Conservation (phyloP, 2,888 invertebrate species). For the Ophioninae sp. region DNA sequence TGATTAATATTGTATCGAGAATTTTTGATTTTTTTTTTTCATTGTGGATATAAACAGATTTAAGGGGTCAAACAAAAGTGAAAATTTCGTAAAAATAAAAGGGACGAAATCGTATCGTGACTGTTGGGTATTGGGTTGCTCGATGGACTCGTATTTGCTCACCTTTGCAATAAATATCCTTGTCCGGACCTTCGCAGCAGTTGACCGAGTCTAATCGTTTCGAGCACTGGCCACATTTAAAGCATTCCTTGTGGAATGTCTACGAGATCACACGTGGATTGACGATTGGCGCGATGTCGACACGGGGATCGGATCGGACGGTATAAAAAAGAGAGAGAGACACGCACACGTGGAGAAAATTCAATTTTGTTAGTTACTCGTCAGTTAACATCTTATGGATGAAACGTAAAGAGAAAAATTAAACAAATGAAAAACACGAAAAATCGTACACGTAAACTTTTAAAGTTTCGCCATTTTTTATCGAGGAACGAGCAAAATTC, state of each 20-base stretch:
- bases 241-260: constrained; percentile 96
- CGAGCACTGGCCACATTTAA: constrained; percentile 93
- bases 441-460: background rate
- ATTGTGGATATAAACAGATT: too few relatives aligned
- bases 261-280: constrained; percentile 82
- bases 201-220: constrained; percentile 95
- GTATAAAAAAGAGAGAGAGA: constrained; percentile 44
- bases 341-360: constrained; percentile 38
- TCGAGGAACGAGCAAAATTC: constrained; percentile 17
- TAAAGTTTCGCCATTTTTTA: background rate
- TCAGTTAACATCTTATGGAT: background rate
- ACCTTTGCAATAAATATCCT: constrained; percentile 98
- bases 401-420: background rate
- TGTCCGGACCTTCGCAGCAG: constrained; percentile 96
- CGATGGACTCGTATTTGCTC: constrained; percentile 70
- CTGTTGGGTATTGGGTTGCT: constrained; percentile 28
- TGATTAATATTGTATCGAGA: too few relatives aligned
- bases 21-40: too few relatives aligned
- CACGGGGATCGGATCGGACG: constrained; percentile 49
- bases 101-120: constrained; percentile 37
- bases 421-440: constrained; percentile 31
- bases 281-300: constrained; percentile 53
- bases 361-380: constrained; percentile 56
- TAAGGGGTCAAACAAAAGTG: background rate
- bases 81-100: background rate